A percentile compares a stretch with the other conserved stretches of the same genome.
These are phyloP conservation scores for Halcyon chelicuti DNA, from an alignment of 2,797 vertebrate genomes.

Conservation along the genomic window DNA sequence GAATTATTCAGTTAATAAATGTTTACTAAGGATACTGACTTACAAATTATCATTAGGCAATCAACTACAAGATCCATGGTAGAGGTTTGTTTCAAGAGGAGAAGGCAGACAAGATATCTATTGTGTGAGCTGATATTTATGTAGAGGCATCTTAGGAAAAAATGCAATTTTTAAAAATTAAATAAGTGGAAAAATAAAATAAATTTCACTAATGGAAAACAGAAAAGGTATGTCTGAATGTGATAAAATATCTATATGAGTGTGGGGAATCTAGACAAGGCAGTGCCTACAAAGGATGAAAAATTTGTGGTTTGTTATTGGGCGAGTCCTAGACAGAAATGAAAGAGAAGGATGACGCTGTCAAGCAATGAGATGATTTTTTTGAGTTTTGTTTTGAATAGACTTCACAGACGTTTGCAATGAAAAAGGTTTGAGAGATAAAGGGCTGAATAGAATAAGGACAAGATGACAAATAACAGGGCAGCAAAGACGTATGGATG, in stretches of 20 bases:
- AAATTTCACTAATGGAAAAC: background rate
- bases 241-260: background rate
- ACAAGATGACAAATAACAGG: background rate
- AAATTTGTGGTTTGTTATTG: background rate
- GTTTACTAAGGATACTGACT: background rate
- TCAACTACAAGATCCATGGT: background rate
- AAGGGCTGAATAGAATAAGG: background rate
- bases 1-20: background rate
- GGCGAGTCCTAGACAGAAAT: background rate
- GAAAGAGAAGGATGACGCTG: background rate
- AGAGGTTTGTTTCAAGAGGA: background rate
- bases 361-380: background rate
- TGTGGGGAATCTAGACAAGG: background rate
- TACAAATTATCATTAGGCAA: background rate
- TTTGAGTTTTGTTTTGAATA: background rate
- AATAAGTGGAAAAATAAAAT: background rate
- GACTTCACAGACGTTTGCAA: background rate
- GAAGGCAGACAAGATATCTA: background rate
- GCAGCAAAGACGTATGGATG: background rate
- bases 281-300: background rate
- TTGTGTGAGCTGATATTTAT: background rate
- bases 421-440: background rate
- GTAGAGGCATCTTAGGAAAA: background rate
- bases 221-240: background rate
- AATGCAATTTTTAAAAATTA: background rate